Percentiles rank a stretch among this genome's conserved stretches.
Evolutionary conservation across 2,888 invertebrate genomes (phyloP).

Genomic region (Andrena marginata): DNA sequence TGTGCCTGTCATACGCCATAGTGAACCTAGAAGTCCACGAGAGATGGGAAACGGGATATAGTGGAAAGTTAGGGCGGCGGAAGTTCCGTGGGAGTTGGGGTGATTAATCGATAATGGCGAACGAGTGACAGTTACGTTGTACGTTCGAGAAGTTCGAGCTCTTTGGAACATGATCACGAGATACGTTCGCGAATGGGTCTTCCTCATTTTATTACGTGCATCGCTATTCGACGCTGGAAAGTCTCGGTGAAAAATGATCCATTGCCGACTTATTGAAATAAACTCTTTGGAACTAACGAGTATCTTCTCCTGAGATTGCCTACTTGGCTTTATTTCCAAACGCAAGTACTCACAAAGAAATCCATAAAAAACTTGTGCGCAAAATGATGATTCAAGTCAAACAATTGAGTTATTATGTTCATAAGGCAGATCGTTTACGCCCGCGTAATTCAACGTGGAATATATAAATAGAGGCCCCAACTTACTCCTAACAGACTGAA

Average conservation of each 20-base stretch:
- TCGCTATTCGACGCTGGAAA: not conserved
- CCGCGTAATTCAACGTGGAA: too few species aligned
- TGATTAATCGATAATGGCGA: constrained; percentile 66
- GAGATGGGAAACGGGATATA: constrained; percentile 33
- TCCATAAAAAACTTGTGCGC: too few species aligned
- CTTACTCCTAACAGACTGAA: too few species aligned
- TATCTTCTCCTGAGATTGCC: not conserved
- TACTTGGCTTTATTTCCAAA: not conserved
- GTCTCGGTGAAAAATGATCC: not conserved
- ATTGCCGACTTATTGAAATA: not conserved
- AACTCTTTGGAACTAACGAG: not conserved
- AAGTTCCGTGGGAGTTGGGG: constrained; percentile 54
- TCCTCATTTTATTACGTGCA: not conserved
- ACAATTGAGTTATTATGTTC: too few species aligned
- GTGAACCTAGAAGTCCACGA: constrained; percentile 23
- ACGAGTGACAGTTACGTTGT: constrained; percentile 23
- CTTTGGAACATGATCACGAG: constrained; percentile 13
- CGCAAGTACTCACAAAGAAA: too few species aligned
- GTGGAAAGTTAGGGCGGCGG: constrained; percentile 50
- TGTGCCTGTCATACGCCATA: constrained; percentile 30
- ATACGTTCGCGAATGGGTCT: constrained; percentile 1
- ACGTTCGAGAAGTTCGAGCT: not conserved
- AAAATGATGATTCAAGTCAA: too few species aligned
- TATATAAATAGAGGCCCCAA: too few species aligned
- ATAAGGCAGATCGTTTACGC: too few species aligned